Base-by-base conservation (phyloP, 1,140 invertebrate genomes). In the Mya arenaria region DNA sequence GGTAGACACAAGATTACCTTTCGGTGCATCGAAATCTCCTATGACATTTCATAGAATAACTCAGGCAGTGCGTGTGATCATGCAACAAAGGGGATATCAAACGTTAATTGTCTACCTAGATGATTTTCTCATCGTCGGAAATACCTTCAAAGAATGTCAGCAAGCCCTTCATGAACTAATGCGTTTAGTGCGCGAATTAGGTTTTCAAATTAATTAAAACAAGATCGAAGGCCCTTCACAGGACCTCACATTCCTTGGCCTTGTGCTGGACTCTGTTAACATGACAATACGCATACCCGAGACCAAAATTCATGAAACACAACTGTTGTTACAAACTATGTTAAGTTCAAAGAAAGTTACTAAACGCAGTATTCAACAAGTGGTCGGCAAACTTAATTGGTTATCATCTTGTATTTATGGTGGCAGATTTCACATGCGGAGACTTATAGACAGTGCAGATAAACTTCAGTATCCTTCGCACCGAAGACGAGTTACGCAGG, bases 361-460 rank as follows among this genome's bases (percentile, higher is more conserved):
- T 10, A 56, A 60, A 39, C 17, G 15, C 8, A 44, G 58, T 13
- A 25, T 74, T 13, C 36, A 74, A 32, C 28, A 62, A 25, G 19
- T 62, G 15, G 58, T 62, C 36, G 71, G 48, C 10, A 56, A 74
- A 56, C 71, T 74, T n/a, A 36, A 62, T 32, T 75, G 52, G 52
- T 17, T 55, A 36, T 60, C 32, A 19, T 19, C 37, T 23, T 48
- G 44, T 34, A 39, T 75, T 8, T 44, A 39, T 6, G 55, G 72
- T 23, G 72, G 55, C 8, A n/a, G 56, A 60, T 39, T 56, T 56
- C 28, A 28, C 32, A 30, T 58, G 28, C 10, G 71, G 8, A 8
- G 71, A 5, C 19, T 58, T 32, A 1, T 32, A 34, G 34, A 63
- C 30, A 19, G 8, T 65, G 44, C 25, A 23, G 30, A 44, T n/a